A percentile compares a stretch with the other conserved stretches of the same genome.
Evolutionary conservation across 2,113 vertebrate genomes (phyloP).

Genomic region (Xenopus borealis): DNA sequence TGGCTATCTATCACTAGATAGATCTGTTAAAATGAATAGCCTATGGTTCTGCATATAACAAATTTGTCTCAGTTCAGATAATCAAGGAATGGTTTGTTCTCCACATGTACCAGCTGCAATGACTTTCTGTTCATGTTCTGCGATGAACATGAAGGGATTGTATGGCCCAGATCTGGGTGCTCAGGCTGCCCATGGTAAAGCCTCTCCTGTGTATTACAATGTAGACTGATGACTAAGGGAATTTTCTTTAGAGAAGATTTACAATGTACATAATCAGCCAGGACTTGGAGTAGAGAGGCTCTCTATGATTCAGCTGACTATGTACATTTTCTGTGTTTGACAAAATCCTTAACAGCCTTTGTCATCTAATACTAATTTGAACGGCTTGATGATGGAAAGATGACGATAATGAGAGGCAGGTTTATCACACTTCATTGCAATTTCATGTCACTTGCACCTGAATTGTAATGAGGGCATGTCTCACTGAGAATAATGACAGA

Average conservation of each 20-base stretch:
- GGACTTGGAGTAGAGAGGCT: slow-evolving; percentile 1
- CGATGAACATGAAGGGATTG: too few relatives aligned
- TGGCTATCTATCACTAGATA: too few relatives aligned
- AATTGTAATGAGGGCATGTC: too few relatives aligned
- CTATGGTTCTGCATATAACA: too few relatives aligned
- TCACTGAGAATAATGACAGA: too few relatives aligned
- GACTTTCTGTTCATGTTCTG: too few relatives aligned
- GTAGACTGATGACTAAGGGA: slow-evolving; percentile 29
- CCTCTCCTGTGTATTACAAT: slow-evolving; percentile 14
- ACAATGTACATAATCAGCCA: slow-evolving; percentile 35
- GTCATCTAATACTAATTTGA: slow-evolving; percentile 26
- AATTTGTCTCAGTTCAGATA: too few relatives aligned
- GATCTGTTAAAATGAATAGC: too few relatives aligned
- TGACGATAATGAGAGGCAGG: neutral
- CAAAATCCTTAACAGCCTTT: slow-evolving; percentile 16
- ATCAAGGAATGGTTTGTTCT: too few relatives aligned
- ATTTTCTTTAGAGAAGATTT: slow-evolving; percentile 27
- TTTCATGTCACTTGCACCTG: too few relatives aligned
- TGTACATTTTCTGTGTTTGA: slow-evolving; percentile 15
- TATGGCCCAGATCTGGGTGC: neutral
- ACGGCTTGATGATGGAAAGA: neutral
- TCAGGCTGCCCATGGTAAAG: neutral
- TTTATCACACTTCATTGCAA: too few relatives aligned
- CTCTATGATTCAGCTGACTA: slow-evolving; percentile 22
- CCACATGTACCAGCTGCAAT: too few relatives aligned